Evolutionary conservation across 1,140 invertebrate genomes (phyloP).

Genomic region (Bombus balteatus): DNA sequence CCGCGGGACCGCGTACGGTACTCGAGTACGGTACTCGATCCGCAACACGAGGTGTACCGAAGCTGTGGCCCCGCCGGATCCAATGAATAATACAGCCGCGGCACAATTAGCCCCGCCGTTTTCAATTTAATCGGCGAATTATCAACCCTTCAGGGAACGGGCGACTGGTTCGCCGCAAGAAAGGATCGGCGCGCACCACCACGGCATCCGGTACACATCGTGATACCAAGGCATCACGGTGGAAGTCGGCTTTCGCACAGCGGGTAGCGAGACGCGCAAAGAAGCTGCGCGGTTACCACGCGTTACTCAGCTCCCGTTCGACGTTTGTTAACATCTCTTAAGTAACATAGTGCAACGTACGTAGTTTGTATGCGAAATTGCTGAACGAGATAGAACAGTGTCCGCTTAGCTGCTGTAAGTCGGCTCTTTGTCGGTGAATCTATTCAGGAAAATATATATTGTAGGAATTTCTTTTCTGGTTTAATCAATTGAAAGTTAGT

Average conservation of each 20-base stretch:
- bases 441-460: neutral
- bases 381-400: neutral
- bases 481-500: no score
- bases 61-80: conserved; percentile 47
- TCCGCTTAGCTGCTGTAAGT: neutral
- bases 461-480: no score
- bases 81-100: conserved; percentile 80
- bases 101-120: conserved; percentile 80
- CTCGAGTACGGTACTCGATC: conserved; percentile 8
- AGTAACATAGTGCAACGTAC: neutral
- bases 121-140: conserved; percentile 83
- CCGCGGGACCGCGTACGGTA: neutral
- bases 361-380: neutral
- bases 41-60: conserved; percentile 3
- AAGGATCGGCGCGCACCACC: conserved; percentile 54
- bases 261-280: conserved; percentile 67
- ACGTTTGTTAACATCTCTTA: conserved; percentile 1
- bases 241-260: conserved; percentile 57
- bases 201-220: neutral
- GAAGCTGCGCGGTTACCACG: conserved; percentile 40
- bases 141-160: conserved; percentile 80
- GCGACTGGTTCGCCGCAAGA: conserved; percentile 66
- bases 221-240: neutral
- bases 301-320: neutral
- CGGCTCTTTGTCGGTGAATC: neutral